Percentiles rank a stretch among this genome's conserved stretches.
phyloP scores from a whole-genome alignment of 2,113 vertebrate species.

The Rousettus leschenaultii region DNA sequence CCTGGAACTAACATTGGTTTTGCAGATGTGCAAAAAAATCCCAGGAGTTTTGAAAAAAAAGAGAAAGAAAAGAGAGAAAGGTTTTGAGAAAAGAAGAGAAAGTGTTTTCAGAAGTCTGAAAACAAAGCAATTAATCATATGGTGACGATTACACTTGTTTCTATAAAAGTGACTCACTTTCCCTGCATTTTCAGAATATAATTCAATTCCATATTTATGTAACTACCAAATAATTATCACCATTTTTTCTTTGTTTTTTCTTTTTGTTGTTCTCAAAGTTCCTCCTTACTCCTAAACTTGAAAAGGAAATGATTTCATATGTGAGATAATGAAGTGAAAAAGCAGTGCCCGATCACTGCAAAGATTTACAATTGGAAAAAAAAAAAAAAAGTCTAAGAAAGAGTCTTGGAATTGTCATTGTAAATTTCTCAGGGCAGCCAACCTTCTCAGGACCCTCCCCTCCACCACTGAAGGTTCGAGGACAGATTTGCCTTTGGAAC shows the following conservation, averaged over 20 bases:
- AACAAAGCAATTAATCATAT: slow-evolving; percentile 72
- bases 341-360: background rate
- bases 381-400: background rate
- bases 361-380: background rate
- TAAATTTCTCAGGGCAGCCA: background rate
- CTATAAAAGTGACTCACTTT: slow-evolving; percentile 61
- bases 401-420: slow-evolving; percentile 39
- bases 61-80: background rate
- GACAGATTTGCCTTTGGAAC: background rate
- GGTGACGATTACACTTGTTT: slow-evolving; percentile 55
- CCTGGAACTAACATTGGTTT: slow-evolving; percentile 81
- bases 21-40: slow-evolving; percentile 85
- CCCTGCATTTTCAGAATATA: slow-evolving; percentile 57
- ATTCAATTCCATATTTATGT: slow-evolving; percentile 66
- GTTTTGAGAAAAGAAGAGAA: slow-evolving; percentile 54
- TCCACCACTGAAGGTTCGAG: background rate
- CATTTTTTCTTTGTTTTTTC: slow-evolving; percentile 24
- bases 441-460: background rate
- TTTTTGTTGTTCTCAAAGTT: background rate
- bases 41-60: slow-evolving; percentile 69
- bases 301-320: slow-evolving; percentile 34
- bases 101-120: slow-evolving; percentile 62
- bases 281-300: slow-evolving; percentile 25
- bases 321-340: background rate
- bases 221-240: slow-evolving; percentile 39